phyloP scores from a whole-genome alignment of 2,888 invertebrate genomes.

The Matsumyia berberina region DNA sequence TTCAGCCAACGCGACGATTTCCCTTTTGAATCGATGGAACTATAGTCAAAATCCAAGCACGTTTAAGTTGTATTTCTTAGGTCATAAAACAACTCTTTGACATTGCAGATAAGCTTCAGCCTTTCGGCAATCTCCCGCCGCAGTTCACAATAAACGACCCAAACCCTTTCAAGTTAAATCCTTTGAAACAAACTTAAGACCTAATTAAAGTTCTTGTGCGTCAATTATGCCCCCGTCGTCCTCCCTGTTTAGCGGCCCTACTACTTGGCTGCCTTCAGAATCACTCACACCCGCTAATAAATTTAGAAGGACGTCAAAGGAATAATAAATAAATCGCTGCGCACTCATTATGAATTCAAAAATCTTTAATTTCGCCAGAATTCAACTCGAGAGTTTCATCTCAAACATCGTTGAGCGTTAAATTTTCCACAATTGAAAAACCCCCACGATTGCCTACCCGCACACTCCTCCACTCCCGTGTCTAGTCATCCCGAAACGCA shows the following conservation, averaged over 20 bases:
- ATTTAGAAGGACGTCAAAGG: slow-evolving; percentile 13
- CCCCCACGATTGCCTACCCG: slow-evolving; percentile 3
- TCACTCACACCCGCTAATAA: not conserved
- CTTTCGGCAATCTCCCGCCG: too few species aligned
- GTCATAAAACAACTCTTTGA: too few species aligned
- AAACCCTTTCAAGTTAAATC: not conserved
- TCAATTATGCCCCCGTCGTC: not conserved
- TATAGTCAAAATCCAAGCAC: too few species aligned
- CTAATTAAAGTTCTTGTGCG: not conserved
- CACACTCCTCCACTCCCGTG: too few species aligned
- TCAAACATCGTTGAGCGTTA: slow-evolving; percentile 16
- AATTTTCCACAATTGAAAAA: not conserved
- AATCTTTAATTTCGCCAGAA: not conserved
- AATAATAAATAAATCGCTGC: slow-evolving; percentile 2
- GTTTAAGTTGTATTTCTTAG: too few species aligned
- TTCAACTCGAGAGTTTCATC: slow-evolving; percentile 4
- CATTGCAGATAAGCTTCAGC: too few species aligned
- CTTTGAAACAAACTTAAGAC: not conserved
- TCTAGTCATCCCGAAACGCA: too few species aligned
- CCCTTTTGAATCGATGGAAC: too few species aligned
- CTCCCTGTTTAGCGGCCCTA: too few species aligned
- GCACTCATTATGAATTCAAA: slow-evolving; percentile 23
- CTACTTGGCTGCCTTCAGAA: not conserved
- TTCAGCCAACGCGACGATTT: too few species aligned
- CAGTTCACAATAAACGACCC: not conserved